Evolutionary conservation across 2,113 vertebrate species (phyloP).

Genomic region (Aegypius monachus): DNA sequence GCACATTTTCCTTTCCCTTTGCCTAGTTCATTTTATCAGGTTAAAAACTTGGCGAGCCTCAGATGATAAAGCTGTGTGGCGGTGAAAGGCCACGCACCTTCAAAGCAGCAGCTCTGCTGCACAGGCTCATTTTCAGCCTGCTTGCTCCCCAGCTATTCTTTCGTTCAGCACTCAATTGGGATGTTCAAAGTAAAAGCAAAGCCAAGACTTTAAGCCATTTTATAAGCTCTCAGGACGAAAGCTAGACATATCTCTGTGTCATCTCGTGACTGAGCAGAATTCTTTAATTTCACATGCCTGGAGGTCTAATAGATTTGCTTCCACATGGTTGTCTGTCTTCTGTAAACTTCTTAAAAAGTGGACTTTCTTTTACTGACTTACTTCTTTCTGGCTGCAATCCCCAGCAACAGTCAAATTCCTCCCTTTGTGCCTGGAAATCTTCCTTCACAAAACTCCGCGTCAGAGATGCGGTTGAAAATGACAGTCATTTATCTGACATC

Average conservation of each 20-base stretch:
- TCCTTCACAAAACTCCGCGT: not conserved
- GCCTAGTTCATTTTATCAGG: not conserved
- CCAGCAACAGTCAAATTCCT: not conserved
- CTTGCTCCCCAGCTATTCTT: not conserved
- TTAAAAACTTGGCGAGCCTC: not conserved
- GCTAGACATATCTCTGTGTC: not conserved
- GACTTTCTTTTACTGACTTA: not conserved
- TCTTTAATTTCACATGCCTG: not conserved
- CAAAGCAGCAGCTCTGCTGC: not conserved
- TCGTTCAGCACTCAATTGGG: not conserved
- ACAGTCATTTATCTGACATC: slow-evolving; percentile 23
- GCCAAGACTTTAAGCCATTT: slow-evolving; percentile 12
- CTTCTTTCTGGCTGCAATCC: not conserved
- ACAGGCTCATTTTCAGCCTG: slow-evolving; percentile 23
- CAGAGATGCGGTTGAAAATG: not conserved
- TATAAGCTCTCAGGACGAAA: not conserved
- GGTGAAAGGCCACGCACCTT: not conserved
- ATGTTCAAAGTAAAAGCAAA: slow-evolving; percentile 25
- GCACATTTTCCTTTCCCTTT: not conserved
- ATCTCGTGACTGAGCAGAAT: not conserved
- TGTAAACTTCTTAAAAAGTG: slow-evolving; percentile 15
- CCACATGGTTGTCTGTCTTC: not conserved
- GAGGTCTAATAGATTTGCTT: slow-evolving; percentile 7
- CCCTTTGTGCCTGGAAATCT: not conserved
- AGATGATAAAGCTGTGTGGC: not conserved